Evolutionary conservation across 2,113 vertebrate genomes (phyloP).

Genomic region (Ariopsis seemanni): DNA sequence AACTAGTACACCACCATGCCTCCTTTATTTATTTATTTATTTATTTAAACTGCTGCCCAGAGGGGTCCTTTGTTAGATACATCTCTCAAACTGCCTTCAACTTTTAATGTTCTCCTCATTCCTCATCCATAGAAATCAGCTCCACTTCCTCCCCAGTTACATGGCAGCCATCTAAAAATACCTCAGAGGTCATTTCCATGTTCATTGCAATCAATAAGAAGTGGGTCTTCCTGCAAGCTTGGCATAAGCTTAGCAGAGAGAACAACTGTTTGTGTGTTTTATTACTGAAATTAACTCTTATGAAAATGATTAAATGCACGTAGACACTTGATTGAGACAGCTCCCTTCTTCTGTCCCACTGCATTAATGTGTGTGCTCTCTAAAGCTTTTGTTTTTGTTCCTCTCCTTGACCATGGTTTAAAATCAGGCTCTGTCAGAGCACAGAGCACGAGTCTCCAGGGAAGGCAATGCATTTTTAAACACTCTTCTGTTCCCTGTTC

Average conservation of each 20-base stretch:
- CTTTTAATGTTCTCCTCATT: constrained; percentile 63
- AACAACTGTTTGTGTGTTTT: constrained; percentile 17
- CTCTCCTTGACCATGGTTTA: constrained; percentile 13
- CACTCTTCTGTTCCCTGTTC: constrained; percentile 26
- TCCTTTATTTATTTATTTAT: too few relatives aligned
- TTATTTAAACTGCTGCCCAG: constrained; percentile 53
- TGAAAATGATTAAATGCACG: not conserved
- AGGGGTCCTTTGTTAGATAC: constrained; percentile 43
- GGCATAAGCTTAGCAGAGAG: not conserved
- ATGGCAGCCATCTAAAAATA: constrained; percentile 72
- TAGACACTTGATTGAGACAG: not conserved
- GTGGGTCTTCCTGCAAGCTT: constrained; percentile 25
- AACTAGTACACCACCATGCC: too few relatives aligned
- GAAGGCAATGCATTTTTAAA: constrained; percentile 37
- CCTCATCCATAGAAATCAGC: constrained; percentile 68
- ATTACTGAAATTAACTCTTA: not conserved
- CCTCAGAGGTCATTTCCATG: constrained; percentile 69
- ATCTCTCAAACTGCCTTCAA: constrained; percentile 51
- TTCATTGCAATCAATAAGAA: constrained; percentile 70
- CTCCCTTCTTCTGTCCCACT: not conserved
- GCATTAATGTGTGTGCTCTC: not conserved
- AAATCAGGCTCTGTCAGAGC: constrained; percentile 9
- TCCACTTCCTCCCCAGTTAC: constrained; percentile 59
- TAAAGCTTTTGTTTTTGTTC: not conserved
- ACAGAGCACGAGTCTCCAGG: not conserved